Evolutionary conservation across 2,888 invertebrate species (phyloP).

Genomic region (Heliconius hortense): DNA sequence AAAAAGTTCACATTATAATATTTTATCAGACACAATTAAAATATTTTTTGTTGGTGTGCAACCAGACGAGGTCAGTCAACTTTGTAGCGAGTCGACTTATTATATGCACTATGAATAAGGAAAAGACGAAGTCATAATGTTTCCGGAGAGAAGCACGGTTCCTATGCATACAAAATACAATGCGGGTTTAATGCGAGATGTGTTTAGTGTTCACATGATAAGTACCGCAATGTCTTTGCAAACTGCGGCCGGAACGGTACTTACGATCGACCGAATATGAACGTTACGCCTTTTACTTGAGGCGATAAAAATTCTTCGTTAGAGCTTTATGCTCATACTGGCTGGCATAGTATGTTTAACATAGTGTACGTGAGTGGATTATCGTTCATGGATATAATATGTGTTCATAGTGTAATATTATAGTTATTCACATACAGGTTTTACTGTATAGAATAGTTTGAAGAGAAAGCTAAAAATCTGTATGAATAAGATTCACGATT

Average conservation of each 20-base stretch:
- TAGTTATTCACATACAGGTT: not conserved
- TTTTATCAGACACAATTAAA: not conserved
- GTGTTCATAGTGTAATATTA: not conserved
- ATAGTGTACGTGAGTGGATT: conserved; percentile 22
- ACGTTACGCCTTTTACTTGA: conserved; percentile 50
- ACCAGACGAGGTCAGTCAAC: conserved; percentile 45
- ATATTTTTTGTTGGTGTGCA: conserved; percentile 31
- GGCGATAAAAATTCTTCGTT: conserved; percentile 62
- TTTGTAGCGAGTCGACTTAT: conserved; percentile 45
- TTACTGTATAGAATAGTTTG: not conserved
- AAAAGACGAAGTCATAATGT: conserved; percentile 55
- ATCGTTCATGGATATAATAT: not conserved
- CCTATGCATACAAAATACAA: conserved; percentile 61
- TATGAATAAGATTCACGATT: conserved; percentile 1
- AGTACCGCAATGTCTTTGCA: conserved; percentile 66
- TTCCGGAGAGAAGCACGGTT: conserved; percentile 53
- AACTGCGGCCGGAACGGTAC: conserved; percentile 57
- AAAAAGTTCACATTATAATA: not conserved
- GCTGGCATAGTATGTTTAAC: conserved; percentile 27
- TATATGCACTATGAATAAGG: conserved; percentile 44
- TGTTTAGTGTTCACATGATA: conserved; percentile 65
- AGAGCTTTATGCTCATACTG: conserved; percentile 51
- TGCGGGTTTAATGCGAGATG: conserved; percentile 62
- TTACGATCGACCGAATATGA: conserved; percentile 58
- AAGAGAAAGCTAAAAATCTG: not conserved